Conservation (phyloP, 2,113 vertebrate species). For the Oncorhynchus keta region DNA sequence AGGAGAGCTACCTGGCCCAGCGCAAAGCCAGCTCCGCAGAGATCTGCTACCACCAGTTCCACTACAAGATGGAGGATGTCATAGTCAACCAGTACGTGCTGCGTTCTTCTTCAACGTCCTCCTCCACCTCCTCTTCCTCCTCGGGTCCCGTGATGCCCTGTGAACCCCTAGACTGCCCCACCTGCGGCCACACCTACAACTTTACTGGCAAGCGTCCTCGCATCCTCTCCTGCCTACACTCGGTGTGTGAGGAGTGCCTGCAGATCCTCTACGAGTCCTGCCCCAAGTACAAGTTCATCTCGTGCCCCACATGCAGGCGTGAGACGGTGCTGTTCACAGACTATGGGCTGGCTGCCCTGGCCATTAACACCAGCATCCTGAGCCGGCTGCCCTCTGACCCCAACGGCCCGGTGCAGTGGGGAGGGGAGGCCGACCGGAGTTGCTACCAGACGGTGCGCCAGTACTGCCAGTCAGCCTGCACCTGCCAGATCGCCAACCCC, state of each 20-base stretch:
- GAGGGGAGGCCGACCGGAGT: conserved; percentile 92
- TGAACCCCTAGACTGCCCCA: conserved; percentile 95
- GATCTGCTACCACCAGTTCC: conserved; percentile 91
- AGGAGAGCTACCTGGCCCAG: conserved; percentile 81
- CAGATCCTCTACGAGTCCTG: conserved; percentile 99
- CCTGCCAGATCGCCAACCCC: conserved; percentile 94
- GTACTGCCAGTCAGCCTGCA: conserved; percentile 97
- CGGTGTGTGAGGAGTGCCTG: conserved; percentile 97
- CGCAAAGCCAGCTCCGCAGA: conserved; percentile 87
- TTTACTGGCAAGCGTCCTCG: conserved; percentile 92
- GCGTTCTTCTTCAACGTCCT: conserved; percentile 75
- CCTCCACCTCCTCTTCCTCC: conserved; percentile 49
- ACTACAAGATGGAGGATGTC: conserved; percentile 91
- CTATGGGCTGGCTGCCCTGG: conserved; percentile 94
- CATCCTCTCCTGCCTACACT: conserved; percentile 97
- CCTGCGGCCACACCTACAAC: conserved; percentile 96
- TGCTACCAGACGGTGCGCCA: conserved; percentile 99
- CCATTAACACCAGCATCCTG: conserved; percentile 97
- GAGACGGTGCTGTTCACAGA: conserved; percentile 99
- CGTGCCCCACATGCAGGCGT: conserved; percentile 93
- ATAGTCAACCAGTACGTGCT: conserved; percentile 97
- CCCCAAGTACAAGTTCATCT: conserved; percentile 99
- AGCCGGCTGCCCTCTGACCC: conserved; percentile 91
- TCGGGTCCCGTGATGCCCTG: conserved; percentile 79
- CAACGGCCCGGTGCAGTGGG: conserved; percentile 88